Evolutionary conservation across 2,797 vertebrate species (phyloP), one percentile per base, ranked within the genome.

Genomic region (Sarcoramphus papa): DNA sequence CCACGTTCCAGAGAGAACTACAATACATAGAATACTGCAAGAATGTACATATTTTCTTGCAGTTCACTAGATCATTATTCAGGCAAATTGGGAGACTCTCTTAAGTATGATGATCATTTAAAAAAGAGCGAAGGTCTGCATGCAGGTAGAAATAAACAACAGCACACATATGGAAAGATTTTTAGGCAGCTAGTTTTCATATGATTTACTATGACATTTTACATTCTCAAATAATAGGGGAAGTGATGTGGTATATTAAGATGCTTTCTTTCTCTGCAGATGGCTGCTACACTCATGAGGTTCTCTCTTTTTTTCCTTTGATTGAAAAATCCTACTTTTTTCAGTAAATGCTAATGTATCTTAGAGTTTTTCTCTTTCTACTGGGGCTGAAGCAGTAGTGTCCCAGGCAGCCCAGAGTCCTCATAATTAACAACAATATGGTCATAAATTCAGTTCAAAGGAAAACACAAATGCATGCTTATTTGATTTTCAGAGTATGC

Each of bases 401-500:
- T 4, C 12, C 14, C 41, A 62, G 15, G 18, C 6, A 90, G 21
- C 2, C 13, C 16, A 64, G 30, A 56, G 22, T 74, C 16, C 13
- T 86, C 14, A 43, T 56, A 81, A 65, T 63, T 27, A 35, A 48
- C 18, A 69, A 57, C 14, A 33, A 41, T 3, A 63, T 3, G 4
- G 7, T 65, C 37, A 31, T 48, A 76, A 83, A 37, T 41, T 19
- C 50, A 63, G 43, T 20, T 76, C 53, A 85, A 43, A 87, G 4
- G 12, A 88, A 82, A 91, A 87, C 17, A 62, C n/a, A 85, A 93
- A 92, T 33, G 10, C 9, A 9, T 62, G n/a, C 53, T 92, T 76
- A 40, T 80, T 96, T 97, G 74, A 60, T 97, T 97, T 96, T 75
- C 88, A 99, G 99, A 99, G 79, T 99, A 99, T 57, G 99, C 99